Base-by-base conservation (phyloP, 2,113 vertebrate species). In the Rhagologus leucostigma region DNA sequence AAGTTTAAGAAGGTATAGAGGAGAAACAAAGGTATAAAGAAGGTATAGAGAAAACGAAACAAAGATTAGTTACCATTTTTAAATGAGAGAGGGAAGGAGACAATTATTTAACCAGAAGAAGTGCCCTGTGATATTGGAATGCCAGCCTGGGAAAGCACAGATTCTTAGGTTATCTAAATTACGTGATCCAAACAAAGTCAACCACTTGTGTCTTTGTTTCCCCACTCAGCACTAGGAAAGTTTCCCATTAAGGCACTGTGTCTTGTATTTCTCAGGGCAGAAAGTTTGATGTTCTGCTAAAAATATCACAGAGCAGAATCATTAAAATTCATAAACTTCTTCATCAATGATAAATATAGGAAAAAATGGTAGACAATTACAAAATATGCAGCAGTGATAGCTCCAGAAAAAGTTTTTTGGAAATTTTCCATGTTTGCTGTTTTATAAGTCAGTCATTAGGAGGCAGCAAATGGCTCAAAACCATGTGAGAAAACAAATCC, bases 401-500 rank as follows among this genome's bases (percentile, higher is more conserved):
- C 53, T 76, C 42, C 71, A 77, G 67, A 60, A 87, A 74, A 93
- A 91, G 74, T 77, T 73, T 91, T 81, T 74, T 95, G 90, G 96
- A 97, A 95, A 87, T 84, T 49, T 90, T 95, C 96, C 97, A 96
- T 55, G 24, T 94, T 59, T 98, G 98, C 97, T 97, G 96, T 98
- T 98, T 98, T 97, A 69, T 84, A 94, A 97, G 71, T 93, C 91
- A 96, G 97, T 96, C 98, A 97, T 98, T 98, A 98, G 98, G 98
- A 98, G 98, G 98, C 98, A 98, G 98, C 98, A 98, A 97, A 98
- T 97, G 97, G 98, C 94, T 98, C 98, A 87, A 90, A 97, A 98
- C 95, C 95, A 95, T 79, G 95, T 90, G 95, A 95, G 95, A 90
- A 95, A 92, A 96, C 63, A 95, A 96, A 91, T 73, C 68, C 76